Base-by-base conservation (phyloP, 2,797 vertebrate species). In the Sebastiscus albofasciatus region DNA sequence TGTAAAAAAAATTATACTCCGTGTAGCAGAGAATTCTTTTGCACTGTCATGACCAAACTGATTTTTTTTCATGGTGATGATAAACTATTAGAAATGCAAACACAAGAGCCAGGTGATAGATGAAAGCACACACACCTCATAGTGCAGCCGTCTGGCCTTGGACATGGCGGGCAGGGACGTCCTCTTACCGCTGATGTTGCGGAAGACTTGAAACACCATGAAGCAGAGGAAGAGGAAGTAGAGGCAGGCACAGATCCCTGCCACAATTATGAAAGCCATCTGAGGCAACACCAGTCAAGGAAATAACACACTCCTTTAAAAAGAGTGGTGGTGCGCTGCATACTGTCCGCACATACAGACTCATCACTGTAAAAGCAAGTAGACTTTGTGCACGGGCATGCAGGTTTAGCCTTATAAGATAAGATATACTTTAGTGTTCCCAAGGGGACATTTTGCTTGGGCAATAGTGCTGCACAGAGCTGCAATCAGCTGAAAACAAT, bases 191-290 rank as follows among this genome's bases (percentile, higher is more conserved):
- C 97, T 98, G 92, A 99, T 99, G 92, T 99, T 99, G 66, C 97
- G 95, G 92, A 99, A 99, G 67, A 99, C 98, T 92, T 99, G 98
- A 87, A 97, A 99, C 24, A 99, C 99, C 98, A 99, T 99, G 85
- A 99, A 99, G 88, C 98, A 99, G 82, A 99, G 95, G 91, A 99
- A 99, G 87, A 99, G 96, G 91, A 99, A 99, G 93, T 99, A 99
- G 67, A 99, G 97, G 69, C 98, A 99, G 75, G 98, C 96, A 79
- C 98, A 99, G 92, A 99, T 98, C 9, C 98, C 99, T 0, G 98
- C 99, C 0, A 99, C 97, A 6, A 99, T 98, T 86, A 99, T 99
- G 91, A 99, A 99, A 12, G 98, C 98, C 98, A 99, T 99, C 98
- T 99, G 93, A 75, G 24, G 69, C 20, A 8, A 61, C 9, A 0